phyloP scores from a whole-genome alignment of 1,140 invertebrate species.

The Ctenoplectra terminalis region DNA sequence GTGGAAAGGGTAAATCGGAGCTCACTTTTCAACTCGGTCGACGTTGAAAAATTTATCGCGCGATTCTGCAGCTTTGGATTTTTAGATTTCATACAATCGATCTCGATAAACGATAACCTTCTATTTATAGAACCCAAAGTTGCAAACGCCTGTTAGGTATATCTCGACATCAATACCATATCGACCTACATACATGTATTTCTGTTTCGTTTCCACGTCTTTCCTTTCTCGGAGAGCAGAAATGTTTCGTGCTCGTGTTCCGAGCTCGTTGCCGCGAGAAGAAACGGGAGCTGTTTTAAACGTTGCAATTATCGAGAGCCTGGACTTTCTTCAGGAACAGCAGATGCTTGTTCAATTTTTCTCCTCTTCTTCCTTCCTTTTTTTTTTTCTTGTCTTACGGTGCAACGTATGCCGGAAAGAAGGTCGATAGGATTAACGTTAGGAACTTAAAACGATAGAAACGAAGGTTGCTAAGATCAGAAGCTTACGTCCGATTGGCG shows the following conservation, averaged over 20 bases:
- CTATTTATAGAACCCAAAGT: background rate
- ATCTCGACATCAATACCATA: too few relatives aligned
- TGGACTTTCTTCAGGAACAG: background rate
- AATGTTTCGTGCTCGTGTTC: background rate
- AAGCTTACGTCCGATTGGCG: conserved; percentile 2
- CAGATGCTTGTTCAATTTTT: background rate
- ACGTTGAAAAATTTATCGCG: conserved; percentile 12
- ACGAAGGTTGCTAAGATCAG: background rate
- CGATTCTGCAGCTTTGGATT: background rate
- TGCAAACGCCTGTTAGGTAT: background rate
- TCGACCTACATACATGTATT: background rate
- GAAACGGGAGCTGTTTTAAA: background rate
- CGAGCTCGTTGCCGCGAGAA: background rate
- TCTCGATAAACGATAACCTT: background rate
- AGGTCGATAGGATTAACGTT: too few relatives aligned
- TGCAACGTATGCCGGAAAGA: too few relatives aligned
- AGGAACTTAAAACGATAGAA: background rate
- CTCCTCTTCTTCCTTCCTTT: background rate
- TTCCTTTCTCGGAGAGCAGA: background rate
- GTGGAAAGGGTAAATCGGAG: background rate
- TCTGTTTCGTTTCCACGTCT: background rate
- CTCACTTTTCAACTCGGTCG: background rate
- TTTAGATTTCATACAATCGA: background rate
- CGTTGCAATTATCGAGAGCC: background rate
- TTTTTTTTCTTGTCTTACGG: too few relatives aligned